Conservation (phyloP, 2,113 vertebrate genomes). For the Ceratotherium simum region DNA sequence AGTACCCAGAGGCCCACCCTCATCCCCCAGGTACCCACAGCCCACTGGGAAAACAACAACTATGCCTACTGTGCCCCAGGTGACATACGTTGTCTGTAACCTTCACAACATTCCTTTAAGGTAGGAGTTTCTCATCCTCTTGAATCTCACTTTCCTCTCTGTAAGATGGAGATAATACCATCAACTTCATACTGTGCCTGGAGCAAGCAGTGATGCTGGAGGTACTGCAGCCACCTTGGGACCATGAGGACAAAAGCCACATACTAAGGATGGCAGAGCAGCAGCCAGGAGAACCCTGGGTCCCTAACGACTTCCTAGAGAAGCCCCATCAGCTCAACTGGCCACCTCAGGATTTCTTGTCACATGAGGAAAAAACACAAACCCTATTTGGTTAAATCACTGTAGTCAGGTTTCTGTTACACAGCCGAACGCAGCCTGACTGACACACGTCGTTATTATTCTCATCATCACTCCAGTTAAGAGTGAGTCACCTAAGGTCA, state of each 20-base stretch:
- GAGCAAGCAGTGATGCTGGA: background rate
- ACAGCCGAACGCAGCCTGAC: background rate
- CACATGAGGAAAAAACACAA: background rate
- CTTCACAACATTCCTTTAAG: background rate
- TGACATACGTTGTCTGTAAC: fast-evolving
- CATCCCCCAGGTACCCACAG: background rate
- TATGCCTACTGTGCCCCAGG: fast-evolving
- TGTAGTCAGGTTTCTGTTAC: background rate
- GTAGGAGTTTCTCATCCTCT: background rate
- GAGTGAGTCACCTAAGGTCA: background rate
- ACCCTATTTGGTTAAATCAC: background rate
- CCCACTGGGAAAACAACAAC: background rate
- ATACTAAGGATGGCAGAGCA: background rate
- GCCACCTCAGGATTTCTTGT: background rate
- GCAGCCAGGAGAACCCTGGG: background rate
- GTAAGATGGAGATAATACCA: background rate
- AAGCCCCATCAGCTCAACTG: background rate
- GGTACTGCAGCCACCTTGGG: background rate
- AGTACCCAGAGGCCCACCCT: background rate
- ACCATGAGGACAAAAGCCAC: background rate
- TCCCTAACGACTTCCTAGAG: background rate
- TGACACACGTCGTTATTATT: fast-evolving
- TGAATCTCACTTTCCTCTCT: background rate
- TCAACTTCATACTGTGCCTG: background rate
- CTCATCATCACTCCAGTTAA: fast-evolving